A percentile compares a stretch with the other conserved stretches of the same genome.
Evolutionary conservation across 2,888 invertebrate species (phyloP).

Genomic region (Galerucella calmariensis): DNA sequence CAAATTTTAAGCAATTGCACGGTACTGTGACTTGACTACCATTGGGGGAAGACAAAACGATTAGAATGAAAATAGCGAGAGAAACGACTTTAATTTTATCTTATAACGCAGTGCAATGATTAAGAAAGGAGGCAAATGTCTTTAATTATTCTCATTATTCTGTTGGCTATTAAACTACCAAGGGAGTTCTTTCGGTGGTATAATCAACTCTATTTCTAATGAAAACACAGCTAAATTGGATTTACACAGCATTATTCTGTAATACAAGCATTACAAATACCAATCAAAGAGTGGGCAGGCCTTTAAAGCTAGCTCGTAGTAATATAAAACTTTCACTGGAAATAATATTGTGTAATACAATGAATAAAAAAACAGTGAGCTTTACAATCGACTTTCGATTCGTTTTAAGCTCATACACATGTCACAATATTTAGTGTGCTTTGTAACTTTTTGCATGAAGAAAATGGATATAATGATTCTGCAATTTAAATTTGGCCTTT

Average conservation of each 20-base stretch:
- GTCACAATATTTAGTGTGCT: no score
- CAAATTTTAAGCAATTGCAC: neutral
- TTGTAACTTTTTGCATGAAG: no score
- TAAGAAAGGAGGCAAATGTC: conserved; percentile 41
- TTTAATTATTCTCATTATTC: conserved; percentile 41
- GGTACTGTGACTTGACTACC: neutral
- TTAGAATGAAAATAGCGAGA: conserved; percentile 38
- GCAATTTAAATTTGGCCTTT: no score
- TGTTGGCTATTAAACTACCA: conserved; percentile 32
- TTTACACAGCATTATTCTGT: conserved; percentile 10
- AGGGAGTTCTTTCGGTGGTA: conserved; percentile 23
- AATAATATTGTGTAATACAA: no score
- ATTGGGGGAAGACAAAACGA: neutral
- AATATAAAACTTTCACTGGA: no score
- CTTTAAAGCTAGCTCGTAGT: no score
- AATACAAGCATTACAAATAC: neutral
- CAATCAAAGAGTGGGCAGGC: no score
- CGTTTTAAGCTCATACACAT: no score
- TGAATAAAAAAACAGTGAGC: no score
- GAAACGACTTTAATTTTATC: conserved; percentile 44
- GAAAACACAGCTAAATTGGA: conserved; percentile 19
- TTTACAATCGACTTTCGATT: no score
- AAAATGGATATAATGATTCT: no score
- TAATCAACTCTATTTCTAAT: conserved; percentile 29
- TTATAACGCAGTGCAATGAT: conserved; percentile 41